Evolutionary conservation across 1,140 invertebrate species (phyloP).

Genomic region (Bicyclus anynana): DNA sequence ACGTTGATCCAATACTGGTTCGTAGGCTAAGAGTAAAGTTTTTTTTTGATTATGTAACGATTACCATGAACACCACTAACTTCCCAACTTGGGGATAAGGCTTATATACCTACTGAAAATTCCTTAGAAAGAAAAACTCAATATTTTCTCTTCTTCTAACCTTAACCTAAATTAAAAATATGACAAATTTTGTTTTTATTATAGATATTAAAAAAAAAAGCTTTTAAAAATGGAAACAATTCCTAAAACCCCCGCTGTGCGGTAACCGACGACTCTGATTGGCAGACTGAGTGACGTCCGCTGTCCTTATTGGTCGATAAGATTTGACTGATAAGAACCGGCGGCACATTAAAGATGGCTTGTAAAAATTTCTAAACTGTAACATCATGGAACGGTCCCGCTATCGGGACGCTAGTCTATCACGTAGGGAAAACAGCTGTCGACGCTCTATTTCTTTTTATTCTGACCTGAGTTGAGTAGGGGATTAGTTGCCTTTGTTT

Average conservation of each 20-base stretch:
- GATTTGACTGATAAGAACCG: slow-evolving; percentile 66
- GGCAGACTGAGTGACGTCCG: slow-evolving; percentile 70
- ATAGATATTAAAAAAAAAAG: too few relatives aligned
- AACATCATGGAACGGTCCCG: slow-evolving; percentile 50
- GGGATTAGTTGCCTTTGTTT: slow-evolving; percentile 4
- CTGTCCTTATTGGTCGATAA: slow-evolving; percentile 71
- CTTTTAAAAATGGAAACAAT: slow-evolving; percentile 56
- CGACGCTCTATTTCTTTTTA: slow-evolving; percentile 45
- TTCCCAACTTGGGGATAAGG: too few relatives aligned
- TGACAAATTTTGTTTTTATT: too few relatives aligned
- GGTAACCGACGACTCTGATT: slow-evolving; percentile 49
- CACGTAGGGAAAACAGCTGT: slow-evolving; percentile 56
- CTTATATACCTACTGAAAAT: too few relatives aligned
- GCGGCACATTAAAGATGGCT: slow-evolving; percentile 63
- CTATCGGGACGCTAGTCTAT: slow-evolving; percentile 37
- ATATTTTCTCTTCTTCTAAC: too few relatives aligned
- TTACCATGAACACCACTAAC: too few relatives aligned
- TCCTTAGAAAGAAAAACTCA: too few relatives aligned
- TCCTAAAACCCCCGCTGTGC: slow-evolving; percentile 61
- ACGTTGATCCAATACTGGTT: too few relatives aligned
- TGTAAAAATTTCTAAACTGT: slow-evolving; percentile 65
- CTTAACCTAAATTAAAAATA: too few relatives aligned
- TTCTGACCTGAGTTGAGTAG: neutral
- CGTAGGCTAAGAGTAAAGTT: too few relatives aligned
- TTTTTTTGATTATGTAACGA: too few relatives aligned